Base-by-base conservation (phyloP, 37 sponge, comb jelly and placozoan species). In the Eunapius fragilis region DNA sequence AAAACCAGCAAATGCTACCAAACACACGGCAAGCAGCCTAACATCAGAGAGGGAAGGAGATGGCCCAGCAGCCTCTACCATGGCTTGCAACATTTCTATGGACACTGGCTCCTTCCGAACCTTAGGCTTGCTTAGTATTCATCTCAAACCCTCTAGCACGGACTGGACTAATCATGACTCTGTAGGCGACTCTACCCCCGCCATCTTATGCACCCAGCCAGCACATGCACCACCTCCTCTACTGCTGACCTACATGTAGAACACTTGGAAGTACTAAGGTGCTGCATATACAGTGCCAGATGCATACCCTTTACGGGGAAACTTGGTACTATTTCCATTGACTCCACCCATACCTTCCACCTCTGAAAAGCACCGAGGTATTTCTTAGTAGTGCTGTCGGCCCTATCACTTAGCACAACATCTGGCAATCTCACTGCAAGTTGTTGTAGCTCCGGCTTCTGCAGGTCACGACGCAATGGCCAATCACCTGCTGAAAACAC, bases 221-320 rank as follows among this genome's bases (percentile, higher is more conserved):
- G 36, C 36, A 34, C 33, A 34, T 75, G 25, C 36, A 75, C 76
- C 25, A 34, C 76, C 31, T 75, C 76, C 31, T 75, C 76, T 24
- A 75, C 76, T 26, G 33, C 76, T 31, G 76, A 31, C 36, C n/a
- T n/a, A n/a, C n/a, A n/a, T n/a, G 25, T 75, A 34, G 76, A 75
- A 28, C 34, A 6, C 41, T 28, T 75, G 36, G 76, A 31, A 2
- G 25, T 32, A 35, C 36, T 32, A 28, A 75, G 31, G 33, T 75
- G 76, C 33, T 75, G 76, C 11, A 75, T 25, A 34, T 75, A 75
- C 32, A 75, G 76, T 31, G 36, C 76, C 25, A 75, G 31, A 34
- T 75, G 41, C 41, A 41, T 41, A 41, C 41, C 41, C 6, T 41
- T 41, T 41, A 41, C 41, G 6, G 41, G 41, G 6, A 41, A 41